A percentile compares a stretch with the other conserved stretches of the same genome.
Conservation (phyloP, 2,888 invertebrate species). For the Morpho achilles region DNA sequence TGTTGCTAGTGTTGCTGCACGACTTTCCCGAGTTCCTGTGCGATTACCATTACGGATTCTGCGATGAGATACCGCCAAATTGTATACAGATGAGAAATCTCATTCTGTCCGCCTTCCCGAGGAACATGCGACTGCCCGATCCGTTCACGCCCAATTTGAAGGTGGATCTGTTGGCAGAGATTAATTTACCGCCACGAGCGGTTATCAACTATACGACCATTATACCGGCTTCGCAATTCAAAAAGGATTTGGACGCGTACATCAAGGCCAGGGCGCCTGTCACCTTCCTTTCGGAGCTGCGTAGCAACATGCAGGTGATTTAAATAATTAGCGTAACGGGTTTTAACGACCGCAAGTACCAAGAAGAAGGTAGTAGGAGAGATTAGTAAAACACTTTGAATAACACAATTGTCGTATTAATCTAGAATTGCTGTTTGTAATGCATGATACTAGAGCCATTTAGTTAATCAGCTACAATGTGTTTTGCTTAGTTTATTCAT, state of each 20-base stretch:
- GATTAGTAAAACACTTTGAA: neutral
- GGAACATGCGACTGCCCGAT: constrained; percentile 98
- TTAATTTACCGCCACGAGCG: constrained; percentile 92
- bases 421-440: constrained; percentile 3
- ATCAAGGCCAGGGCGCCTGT: constrained; percentile 96
- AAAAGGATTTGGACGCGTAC: constrained; percentile 98
- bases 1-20: constrained; percentile 95
- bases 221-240: constrained; percentile 93
- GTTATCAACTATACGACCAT: constrained; percentile 91
- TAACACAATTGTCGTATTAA: neutral
- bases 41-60: constrained; percentile 99
- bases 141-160: constrained; percentile 99
- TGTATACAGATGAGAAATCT: constrained; percentile 99
- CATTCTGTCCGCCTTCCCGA: constrained; percentile 97
- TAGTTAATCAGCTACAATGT: too few species aligned
- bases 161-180: constrained; percentile 94
- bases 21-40: constrained; percentile 99
- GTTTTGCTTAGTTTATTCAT: too few species aligned
- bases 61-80: constrained; percentile 99
- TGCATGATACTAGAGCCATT: neutral
- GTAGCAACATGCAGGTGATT: constrained; percentile 90
- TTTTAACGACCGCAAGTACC: neutral
- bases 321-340: neutral
- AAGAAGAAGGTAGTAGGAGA: neutral
- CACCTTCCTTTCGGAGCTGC: constrained; percentile 95